Evolutionary conservation across 2,797 vertebrate species (phyloP).

Genomic region (Tangara arthus): DNA sequence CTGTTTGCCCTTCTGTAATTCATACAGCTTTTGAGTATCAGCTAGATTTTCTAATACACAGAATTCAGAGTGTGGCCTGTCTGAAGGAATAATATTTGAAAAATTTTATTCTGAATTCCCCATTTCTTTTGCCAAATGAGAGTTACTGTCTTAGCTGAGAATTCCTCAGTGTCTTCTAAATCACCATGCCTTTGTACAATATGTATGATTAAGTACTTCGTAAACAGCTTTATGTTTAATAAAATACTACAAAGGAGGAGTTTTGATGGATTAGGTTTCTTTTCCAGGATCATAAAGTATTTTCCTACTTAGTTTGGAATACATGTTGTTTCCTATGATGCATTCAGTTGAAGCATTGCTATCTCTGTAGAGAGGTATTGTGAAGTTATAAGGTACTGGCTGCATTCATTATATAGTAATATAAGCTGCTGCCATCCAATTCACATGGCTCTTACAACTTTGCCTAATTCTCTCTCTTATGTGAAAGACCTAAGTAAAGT

Average conservation of each 20-base stretch:
- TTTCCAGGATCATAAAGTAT: slow-evolving; percentile 40
- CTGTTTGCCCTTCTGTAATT: background rate
- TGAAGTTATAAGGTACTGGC: background rate
- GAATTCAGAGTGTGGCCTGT: background rate
- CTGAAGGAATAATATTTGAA: background rate
- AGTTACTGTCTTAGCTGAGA: background rate
- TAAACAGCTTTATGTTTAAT: slow-evolving; percentile 32
- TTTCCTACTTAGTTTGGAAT: background rate
- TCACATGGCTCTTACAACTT: background rate
- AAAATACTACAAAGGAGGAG: slow-evolving; percentile 3
- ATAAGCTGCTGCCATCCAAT: slow-evolving; percentile 14
- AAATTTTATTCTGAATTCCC: background rate
- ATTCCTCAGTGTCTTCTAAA: background rate
- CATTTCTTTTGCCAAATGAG: background rate
- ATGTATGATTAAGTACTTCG: background rate
- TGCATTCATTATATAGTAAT: slow-evolving; percentile 25
- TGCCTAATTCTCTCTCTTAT: background rate
- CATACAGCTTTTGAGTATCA: background rate
- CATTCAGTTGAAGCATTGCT: slow-evolving; percentile 20
- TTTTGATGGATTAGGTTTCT: slow-evolving; percentile 30
- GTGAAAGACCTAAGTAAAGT: background rate
- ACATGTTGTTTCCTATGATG: slow-evolving; percentile 1
- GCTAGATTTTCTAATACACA: background rate
- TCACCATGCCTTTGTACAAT: background rate
- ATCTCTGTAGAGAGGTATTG: slow-evolving; percentile 29